Conservation (phyloP, 2,888 invertebrate species). For the Philopedon plagiatum region DNA sequence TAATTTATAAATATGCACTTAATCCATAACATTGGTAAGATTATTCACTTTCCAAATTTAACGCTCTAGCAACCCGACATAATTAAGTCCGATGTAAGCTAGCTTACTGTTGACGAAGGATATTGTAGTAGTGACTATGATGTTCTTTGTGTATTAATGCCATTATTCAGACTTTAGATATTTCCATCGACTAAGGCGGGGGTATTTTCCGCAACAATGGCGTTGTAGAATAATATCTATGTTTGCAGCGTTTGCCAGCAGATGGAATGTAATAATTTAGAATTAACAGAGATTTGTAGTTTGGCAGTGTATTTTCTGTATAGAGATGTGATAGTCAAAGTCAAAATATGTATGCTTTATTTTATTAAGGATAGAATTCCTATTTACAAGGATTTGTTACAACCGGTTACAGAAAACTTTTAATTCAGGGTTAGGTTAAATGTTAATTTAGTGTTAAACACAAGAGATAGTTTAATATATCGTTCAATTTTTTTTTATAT, state of each 20-base stretch:
- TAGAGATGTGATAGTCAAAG: background rate
- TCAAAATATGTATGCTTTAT: no score
- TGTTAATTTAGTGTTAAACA: no score
- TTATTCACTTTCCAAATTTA: slow-evolving; percentile 1
- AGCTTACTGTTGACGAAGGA: slow-evolving; percentile 22
- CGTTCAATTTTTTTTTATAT: no score
- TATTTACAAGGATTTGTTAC: no score
- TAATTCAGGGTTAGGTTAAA: no score
- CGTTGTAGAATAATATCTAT: slow-evolving; percentile 15
- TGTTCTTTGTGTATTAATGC: slow-evolving; percentile 21
- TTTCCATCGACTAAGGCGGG: slow-evolving; percentile 2
- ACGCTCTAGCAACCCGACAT: background rate
- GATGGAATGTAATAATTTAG: slow-evolving; percentile 7
- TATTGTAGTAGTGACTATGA: slow-evolving; percentile 13
- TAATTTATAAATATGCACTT: background rate
- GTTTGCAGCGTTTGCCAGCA: background rate
- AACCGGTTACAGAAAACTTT: no score
- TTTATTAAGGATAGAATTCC: no score
- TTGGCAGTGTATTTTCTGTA: background rate
- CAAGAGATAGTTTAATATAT: no score
- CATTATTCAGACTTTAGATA: slow-evolving; percentile 20
- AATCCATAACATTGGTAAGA: slow-evolving; percentile 9
- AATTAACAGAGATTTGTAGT: background rate
- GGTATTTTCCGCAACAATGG: slow-evolving; percentile 30
- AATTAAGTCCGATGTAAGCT: slow-evolving; percentile 10